Base-by-base conservation (phyloP, 92 coral and sea anemone genomes). In the Epizoanthus illoricatus region DNA sequence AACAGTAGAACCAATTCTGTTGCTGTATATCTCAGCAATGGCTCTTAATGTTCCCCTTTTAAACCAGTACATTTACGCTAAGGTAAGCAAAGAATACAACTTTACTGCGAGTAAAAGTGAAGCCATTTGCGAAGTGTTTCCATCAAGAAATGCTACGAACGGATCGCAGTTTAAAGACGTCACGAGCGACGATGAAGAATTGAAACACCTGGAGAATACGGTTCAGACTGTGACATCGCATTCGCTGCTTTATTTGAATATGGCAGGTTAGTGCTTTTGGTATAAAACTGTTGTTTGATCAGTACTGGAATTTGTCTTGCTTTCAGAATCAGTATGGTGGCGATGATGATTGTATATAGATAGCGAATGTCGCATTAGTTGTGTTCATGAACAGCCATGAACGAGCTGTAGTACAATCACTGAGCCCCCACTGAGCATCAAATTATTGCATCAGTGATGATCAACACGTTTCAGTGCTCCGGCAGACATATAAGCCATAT, bases 211-310 rank as follows among this genome's bases (percentile, higher is more conserved):
- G 70, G 90, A 89, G 66, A 84, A 86, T 54, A 61, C 16, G 55
- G 86, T 87, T 33, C 93, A 90, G 66, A 85, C 93, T 12, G 81
- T 82, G 52, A 87, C 93, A 23, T 78, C 93, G 6, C 85, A 87
- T 28, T 75, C 83, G 84, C 42, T 90, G 23, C 71, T 90, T 15
- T 81, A 79, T 8, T 83, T 90, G 21, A 86, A 71, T 58, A 15
- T 84, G 28, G 70, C 90, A 17, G 76, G 93, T 90, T 17, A 90
- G 93, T 87, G 15, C 11, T 52, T 45, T 10, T 45, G 52, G 52
- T 45, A 10, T 2, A 5, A 45, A 28, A 28, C 36, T 28, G 52
- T 45, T 45, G 52, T 9, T 45, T 9, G 52, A 45, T 28, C 33
- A 28, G 33, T 0, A 28, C 33, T 28, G 33, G 33, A 28, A 28